Evolutionary conservation across 1,140 invertebrate species (phyloP), one percentile per base, ranked within the genome.

Genomic region (Dendrolimus punctatus): DNA sequence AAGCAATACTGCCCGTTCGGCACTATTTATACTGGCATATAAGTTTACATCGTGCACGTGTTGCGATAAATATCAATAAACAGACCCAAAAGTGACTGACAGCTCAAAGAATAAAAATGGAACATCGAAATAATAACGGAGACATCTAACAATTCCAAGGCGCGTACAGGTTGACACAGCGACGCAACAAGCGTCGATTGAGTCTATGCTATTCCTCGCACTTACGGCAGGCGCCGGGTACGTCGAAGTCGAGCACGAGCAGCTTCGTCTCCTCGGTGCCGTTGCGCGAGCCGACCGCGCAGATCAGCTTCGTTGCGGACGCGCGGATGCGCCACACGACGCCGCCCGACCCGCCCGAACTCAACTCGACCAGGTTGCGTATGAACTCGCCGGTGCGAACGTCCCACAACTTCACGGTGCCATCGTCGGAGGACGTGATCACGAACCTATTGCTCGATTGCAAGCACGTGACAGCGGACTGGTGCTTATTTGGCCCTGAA

Each of bases 241-340:
- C 93, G 83, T 99, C 97, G 88, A 99, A 99, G 87, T 99, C 97
- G 49, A 99, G 89, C 7, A 99, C 97, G 58, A 99, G 91, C 6
- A 99, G 90, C 87, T 99, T 99, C 0, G 99, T 99, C 87, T 99
- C 98, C 87, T 99, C 98, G 0, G 98, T 99, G 36, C 98, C 97
- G 76, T 99, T 99, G 7, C 98, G 91, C 66, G 96, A 99, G 47
- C 98, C 98, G 4, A 99, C 98, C 0, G 98, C 98, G 88, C 98
- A 99, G 42, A 99, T 97, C 45, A 99, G 90, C 87, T 98, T 98
- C 4, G 98, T 99, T 68, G 98, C 95, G 66, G 95, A 98, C 40
- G 98, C 96, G 46, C 89, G 84, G 49, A 99, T 98, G 8, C 98
- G 90, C 99, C 99, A 99, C 5, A 99, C 98, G 39, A 99, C 98